Conservation (phyloP, 35 echinoderm and acorn worm species). For the Ophiothrix spiculata region DNA sequence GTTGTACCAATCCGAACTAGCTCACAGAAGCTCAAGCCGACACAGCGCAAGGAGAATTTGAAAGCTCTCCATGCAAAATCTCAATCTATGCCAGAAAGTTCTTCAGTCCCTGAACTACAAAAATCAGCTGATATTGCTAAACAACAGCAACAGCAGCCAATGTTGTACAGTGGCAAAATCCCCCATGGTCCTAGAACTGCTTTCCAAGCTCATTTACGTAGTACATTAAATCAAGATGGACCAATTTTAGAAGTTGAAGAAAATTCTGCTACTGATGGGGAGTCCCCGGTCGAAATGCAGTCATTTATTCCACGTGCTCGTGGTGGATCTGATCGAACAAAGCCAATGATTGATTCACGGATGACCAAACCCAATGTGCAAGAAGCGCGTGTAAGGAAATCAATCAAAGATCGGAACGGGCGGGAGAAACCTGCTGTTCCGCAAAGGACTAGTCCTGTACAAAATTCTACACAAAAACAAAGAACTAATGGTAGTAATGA, state of each 20-base stretch:
- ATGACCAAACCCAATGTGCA: constrained; percentile 34
- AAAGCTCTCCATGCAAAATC: constrained; percentile 1
- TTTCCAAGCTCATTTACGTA: constrained; percentile 1
- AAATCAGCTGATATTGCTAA: neutral
- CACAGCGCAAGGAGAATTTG: constrained; percentile 45
- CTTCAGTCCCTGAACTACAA: neutral
- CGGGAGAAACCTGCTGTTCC: constrained; percentile 25
- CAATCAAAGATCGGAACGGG: neutral
- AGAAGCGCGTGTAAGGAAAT: constrained; percentile 15
- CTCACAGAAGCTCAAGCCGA: constrained; percentile 27
- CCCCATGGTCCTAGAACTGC: neutral
- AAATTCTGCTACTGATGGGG: neutral
- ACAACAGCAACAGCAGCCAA: constrained; percentile 12
- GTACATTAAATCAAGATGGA: neutral
- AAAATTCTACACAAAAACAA: neutral
- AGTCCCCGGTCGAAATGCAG: neutral
- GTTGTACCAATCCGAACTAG: constrained; percentile 15
- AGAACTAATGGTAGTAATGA: neutral
- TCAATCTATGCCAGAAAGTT: constrained; percentile 11
- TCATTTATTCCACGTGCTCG: neutral
- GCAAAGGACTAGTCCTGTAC: neutral
- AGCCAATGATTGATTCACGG: constrained; percentile 29
- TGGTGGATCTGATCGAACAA: neutral
- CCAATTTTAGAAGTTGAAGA: constrained; percentile 3
- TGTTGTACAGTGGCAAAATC: neutral